These are phyloP conservation scores for Fregata magnificens DNA, from an alignment of 2,113 vertebrate species.

Conservation along the genomic window DNA sequence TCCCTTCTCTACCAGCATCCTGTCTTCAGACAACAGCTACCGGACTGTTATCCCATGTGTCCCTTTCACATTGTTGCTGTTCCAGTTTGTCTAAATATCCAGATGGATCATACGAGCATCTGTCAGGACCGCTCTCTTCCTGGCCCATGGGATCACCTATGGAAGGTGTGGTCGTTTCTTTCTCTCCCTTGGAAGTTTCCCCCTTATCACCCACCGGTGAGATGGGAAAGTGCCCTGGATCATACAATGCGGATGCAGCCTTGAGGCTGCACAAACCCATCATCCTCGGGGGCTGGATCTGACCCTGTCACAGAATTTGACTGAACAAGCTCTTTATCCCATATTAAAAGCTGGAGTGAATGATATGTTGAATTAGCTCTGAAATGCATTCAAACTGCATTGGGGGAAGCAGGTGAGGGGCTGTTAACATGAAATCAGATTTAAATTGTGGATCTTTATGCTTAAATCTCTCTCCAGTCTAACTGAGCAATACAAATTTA, in stretches of 20 bases:
- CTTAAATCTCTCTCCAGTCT: slow-evolving; percentile 3
- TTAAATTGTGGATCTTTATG: slow-evolving; percentile 12
- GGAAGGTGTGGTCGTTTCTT: background rate
- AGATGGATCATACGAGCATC: fast-evolving
- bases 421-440: slow-evolving; percentile 26
- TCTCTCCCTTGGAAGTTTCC: background rate
- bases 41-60: background rate
- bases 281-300: background rate
- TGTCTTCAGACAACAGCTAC: background rate
- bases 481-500: background rate
- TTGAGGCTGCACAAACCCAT: background rate
- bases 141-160: background rate
- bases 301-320: background rate
- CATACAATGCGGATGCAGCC: fast-evolving
- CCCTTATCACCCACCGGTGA: background rate
- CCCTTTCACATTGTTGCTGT: background rate
- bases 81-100: background rate
- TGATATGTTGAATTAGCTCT: slow-evolving; percentile 16
- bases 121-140: background rate
- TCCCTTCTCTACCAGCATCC: background rate
- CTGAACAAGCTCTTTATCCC: background rate
- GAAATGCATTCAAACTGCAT: background rate
- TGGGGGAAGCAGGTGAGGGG: background rate
- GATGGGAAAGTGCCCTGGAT: background rate
- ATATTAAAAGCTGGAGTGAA: background rate